Evolutionary conservation across 2,113 vertebrate genomes (phyloP).

Genomic region (Psilopogon haemacephalus): DNA sequence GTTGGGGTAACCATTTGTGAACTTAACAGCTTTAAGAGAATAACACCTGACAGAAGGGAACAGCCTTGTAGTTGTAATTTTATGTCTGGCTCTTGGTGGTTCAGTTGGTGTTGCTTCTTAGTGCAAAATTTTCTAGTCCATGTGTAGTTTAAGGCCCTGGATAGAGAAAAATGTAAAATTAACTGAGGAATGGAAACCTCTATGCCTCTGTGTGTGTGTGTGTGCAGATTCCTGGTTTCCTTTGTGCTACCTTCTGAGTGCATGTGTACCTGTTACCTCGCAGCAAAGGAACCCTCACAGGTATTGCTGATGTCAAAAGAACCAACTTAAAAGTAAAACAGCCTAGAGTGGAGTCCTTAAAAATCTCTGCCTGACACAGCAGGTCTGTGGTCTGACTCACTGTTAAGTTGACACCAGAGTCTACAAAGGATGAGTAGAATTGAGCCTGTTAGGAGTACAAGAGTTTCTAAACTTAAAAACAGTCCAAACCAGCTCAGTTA

Average conservation of each 20-base stretch:
- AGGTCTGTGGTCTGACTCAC: neutral
- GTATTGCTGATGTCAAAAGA: neutral
- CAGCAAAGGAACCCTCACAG: neutral
- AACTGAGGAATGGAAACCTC: neutral
- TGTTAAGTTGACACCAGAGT: neutral
- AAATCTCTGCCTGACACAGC: neutral
- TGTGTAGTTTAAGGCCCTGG: neutral
- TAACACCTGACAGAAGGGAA: neutral
- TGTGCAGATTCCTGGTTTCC: neutral
- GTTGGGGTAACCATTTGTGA: neutral
- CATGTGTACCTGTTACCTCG: rapidly evolving
- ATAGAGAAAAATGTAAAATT: neutral
- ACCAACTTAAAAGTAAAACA: neutral
- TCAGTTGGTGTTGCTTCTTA: neutral
- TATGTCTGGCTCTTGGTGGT: neutral
- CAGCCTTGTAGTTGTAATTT: neutral
- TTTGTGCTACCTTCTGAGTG: neutral
- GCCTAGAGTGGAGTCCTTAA: neutral
- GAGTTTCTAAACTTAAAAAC: neutral
- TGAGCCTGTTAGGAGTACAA: neutral
- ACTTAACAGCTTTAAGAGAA: neutral
- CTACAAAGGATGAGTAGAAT: neutral
- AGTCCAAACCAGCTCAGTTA: neutral
- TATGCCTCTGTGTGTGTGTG: neutral
- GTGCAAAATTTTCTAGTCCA: neutral